A percentile compares a stretch with the other conserved stretches of the same genome.
Evolutionary conservation across 2,888 invertebrate genomes (phyloP).

Genomic region (Atethmia centrago): DNA sequence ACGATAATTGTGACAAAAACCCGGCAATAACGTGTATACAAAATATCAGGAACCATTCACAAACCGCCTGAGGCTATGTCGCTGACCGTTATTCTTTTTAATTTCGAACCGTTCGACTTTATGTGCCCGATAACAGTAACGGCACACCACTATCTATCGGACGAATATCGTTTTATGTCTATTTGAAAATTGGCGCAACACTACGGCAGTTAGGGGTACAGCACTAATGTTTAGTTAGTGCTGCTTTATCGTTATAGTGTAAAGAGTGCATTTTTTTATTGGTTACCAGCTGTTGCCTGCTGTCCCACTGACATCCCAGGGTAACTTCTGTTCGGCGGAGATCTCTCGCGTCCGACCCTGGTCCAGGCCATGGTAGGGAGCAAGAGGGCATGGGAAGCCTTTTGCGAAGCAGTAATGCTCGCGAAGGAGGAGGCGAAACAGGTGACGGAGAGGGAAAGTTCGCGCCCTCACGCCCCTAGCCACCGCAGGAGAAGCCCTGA

Average conservation of each 20-base stretch:
- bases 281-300: neutral
- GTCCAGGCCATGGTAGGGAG: too few relatives aligned
- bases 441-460: too few relatives aligned
- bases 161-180: conserved; percentile 77
- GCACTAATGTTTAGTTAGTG: conserved; percentile 56
- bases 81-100: conserved; percentile 80
- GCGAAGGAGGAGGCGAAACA: too few relatives aligned
- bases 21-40: conserved; percentile 41
- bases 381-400: too few relatives aligned
- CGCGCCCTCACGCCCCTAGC: too few relatives aligned
- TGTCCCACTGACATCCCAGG: too few relatives aligned
- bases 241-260: conserved; percentile 15
- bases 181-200: conserved; percentile 76
- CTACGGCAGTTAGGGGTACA: conserved; percentile 38
- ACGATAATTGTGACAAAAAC: conserved; percentile 49
- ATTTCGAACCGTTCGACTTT: conserved; percentile 80
- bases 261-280: conserved; percentile 5
- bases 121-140: conserved; percentile 69
- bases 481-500: too few relatives aligned
- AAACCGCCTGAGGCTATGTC: conserved; percentile 65
- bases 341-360: too few relatives aligned
- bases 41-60: conserved; percentile 57
- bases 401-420: too few relatives aligned
- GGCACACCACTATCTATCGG: conserved; percentile 72
- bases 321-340: too few relatives aligned